These are phyloP conservation scores for Progne subis DNA, from an alignment of 2,113 vertebrate species.

Conservation along the genomic window DNA sequence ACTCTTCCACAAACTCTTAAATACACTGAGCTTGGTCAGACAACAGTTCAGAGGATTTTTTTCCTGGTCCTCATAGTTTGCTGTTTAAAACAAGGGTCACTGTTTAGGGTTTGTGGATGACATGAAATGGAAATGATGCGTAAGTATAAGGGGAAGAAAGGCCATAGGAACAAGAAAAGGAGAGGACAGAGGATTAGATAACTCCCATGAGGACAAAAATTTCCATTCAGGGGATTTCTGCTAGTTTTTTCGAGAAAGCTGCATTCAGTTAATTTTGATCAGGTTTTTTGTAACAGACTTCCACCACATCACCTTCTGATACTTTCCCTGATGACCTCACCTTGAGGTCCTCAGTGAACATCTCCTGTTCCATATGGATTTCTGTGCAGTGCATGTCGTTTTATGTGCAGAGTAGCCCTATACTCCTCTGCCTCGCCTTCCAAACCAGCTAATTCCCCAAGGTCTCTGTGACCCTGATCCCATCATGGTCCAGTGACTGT, in stretches of 20 bases:
- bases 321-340: neutral
- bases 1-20: neutral
- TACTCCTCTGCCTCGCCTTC: neutral
- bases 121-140: neutral
- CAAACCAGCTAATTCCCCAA: neutral
- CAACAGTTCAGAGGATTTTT: neutral
- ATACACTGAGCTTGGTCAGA: neutral
- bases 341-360: neutral
- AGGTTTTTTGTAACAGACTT: neutral
- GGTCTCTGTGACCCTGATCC: neutral
- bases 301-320: neutral
- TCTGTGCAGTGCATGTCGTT: neutral
- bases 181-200: neutral
- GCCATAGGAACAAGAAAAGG: neutral
- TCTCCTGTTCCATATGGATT: neutral
- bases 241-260: neutral
- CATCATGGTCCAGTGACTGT: neutral
- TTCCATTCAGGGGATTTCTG: neutral
- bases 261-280: neutral
- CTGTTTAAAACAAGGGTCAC: neutral
- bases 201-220: neutral
- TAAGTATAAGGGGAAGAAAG: neutral
- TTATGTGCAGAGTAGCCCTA: accelerated
- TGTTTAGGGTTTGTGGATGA: neutral
- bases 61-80: neutral